phyloP scores from a whole-genome alignment of 2,888 invertebrate species.

The Cerastis leucographa region DNA sequence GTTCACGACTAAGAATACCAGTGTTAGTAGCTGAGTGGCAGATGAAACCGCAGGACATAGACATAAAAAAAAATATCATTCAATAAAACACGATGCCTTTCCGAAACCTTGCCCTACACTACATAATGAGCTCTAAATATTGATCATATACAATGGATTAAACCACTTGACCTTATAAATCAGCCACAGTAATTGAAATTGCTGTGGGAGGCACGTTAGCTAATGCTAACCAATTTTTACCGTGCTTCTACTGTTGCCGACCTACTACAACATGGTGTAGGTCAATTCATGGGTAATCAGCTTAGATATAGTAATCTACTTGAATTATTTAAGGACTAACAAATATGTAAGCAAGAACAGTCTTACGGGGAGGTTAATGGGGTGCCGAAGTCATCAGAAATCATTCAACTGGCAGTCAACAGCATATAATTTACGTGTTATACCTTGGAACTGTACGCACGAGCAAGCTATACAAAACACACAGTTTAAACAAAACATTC shows the following conservation, averaged over 20 bases:
- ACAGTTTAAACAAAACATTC: too few relatives aligned
- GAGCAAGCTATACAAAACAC: too few relatives aligned
- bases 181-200: background rate
- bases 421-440: background rate
- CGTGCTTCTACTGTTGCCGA: background rate
- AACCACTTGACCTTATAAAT: constrained; percentile 9
- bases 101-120: background rate
- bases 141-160: constrained; percentile 11
- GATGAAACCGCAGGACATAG: background rate
- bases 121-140: constrained; percentile 10
- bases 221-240: background rate
- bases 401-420: background rate
- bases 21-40: background rate
- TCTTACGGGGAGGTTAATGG: background rate
- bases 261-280: background rate
- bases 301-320: background rate
- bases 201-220: background rate
- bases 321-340: background rate
- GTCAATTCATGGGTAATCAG: background rate
- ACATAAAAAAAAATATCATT: background rate
- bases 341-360: background rate
- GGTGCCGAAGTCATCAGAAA: background rate
- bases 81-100: background rate
- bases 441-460: background rate
- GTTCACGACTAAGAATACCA: too few relatives aligned